Evolutionary conservation across 2,888 invertebrate genomes (phyloP).

Genomic region (Urechis unicinctus): DNA sequence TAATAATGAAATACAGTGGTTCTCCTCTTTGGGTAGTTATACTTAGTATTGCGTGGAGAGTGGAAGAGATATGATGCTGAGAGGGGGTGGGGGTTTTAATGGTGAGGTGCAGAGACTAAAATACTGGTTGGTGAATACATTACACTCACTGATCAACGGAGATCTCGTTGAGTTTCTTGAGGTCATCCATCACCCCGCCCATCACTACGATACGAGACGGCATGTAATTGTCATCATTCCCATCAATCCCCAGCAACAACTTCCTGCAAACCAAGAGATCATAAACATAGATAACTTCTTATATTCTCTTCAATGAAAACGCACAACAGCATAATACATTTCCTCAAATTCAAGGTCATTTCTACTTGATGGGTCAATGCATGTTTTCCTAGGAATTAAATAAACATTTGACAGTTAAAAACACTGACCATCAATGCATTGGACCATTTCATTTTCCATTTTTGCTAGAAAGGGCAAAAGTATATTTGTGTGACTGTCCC

Average conservation of each 20-base stretch:
- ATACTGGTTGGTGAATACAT: too few relatives aligned
- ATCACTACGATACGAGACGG: conserved; percentile 37
- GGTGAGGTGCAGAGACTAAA: too few relatives aligned
- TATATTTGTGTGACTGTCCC: background rate
- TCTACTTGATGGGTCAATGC: too few relatives aligned
- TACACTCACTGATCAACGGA: conserved; percentile 35
- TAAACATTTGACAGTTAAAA: background rate
- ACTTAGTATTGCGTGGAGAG: too few relatives aligned
- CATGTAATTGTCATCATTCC: conserved; percentile 45
- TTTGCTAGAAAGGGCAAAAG: background rate
- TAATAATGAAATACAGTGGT: too few relatives aligned
- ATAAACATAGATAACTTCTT: background rate
- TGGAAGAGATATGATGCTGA: too few relatives aligned
- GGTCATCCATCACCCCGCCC: conserved; percentile 40
- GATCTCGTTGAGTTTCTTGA: conserved; percentile 35
- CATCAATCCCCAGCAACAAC: conserved; percentile 34
- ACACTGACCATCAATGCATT: too few relatives aligned
- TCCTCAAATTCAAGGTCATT: too few relatives aligned
- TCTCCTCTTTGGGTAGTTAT: too few relatives aligned
- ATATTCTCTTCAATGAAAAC: background rate
- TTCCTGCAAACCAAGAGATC: conserved; percentile 25
- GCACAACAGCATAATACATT: too few relatives aligned
- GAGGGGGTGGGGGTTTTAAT: too few relatives aligned
- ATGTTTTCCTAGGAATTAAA: background rate
- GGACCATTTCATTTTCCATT: too few relatives aligned